A percentile compares a stretch with the other conserved stretches of the same genome.
Evolutionary conservation across 2,888 invertebrate species (phyloP).

Genomic region (Troides aeacus): DNA sequence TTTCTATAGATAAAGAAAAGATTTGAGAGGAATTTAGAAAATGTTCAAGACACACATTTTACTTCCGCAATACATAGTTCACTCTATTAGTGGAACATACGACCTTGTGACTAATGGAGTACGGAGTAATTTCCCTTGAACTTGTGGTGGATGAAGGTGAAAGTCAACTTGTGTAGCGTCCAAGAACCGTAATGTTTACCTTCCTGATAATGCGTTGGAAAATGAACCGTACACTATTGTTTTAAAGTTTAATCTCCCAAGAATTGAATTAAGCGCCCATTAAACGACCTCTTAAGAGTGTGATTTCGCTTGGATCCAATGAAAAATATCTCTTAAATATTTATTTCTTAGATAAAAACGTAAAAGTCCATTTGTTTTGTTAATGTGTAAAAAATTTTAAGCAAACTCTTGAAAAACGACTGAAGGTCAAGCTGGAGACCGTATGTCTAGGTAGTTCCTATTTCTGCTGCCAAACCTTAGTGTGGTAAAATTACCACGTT

Average conservation of each 20-base stretch:
- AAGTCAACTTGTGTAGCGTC: slow-evolving; percentile 37
- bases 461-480: too few species aligned
- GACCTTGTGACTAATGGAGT: slow-evolving; percentile 37
- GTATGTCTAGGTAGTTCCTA: too few species aligned
- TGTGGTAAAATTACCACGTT: too few species aligned
- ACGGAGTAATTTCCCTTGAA: slow-evolving; percentile 45
- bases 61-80: neutral
- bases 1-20: neutral
- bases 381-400: neutral
- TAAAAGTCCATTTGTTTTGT: neutral
- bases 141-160: slow-evolving; percentile 44
- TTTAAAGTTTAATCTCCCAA: slow-evolving; percentile 2
- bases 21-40: neutral
- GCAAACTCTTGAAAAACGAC: too few species aligned
- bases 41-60: neutral
- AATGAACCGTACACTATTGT: neutral
- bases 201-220: neutral
- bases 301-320: neutral
- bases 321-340: neutral
- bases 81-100: slow-evolving; percentile 13
- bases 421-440: neutral
- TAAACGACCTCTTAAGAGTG: neutral
- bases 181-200: slow-evolving; percentile 14
- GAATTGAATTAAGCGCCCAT: neutral
- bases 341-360: neutral